Evolutionary conservation across 23 tunicate species (phyloP).

Genomic region (Halocynthia roretzi): DNA sequence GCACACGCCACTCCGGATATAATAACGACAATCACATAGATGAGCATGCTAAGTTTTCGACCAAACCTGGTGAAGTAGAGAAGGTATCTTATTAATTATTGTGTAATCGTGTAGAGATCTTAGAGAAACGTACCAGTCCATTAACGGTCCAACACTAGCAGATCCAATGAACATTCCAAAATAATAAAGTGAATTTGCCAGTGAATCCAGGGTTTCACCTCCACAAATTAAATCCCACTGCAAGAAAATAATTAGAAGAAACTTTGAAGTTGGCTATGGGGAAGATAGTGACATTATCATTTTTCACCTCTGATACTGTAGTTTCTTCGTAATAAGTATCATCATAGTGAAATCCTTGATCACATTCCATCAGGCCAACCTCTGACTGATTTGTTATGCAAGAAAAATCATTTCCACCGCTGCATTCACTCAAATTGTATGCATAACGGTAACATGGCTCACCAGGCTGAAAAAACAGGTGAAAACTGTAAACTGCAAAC

Average conservation of each 20-base stretch:
- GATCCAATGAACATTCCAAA: conserved; percentile 71
- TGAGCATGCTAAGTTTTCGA: conserved; percentile 42
- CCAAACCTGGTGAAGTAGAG: conserved; percentile 41
- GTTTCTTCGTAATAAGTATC: conserved; percentile 23
- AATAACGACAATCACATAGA: conserved; percentile 14
- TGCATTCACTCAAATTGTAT: conserved; percentile 41
- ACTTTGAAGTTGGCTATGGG: not conserved
- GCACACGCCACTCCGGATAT: conserved; percentile 21
- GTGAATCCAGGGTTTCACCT: conserved; percentile 40
- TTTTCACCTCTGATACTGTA: conserved; percentile 38
- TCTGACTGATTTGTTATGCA: conserved; percentile 18
- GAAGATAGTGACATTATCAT: not conserved
- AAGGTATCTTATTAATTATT: too few species aligned
- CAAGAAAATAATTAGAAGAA: not conserved
- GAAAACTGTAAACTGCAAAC: too few species aligned
- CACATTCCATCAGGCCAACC: conserved; percentile 21
- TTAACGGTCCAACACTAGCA: conserved; percentile 51
- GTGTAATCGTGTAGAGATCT: not conserved
- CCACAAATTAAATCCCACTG: conserved; percentile 70
- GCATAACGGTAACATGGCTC: conserved; percentile 29
- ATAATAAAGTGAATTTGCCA: conserved; percentile 66
- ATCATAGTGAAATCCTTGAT: conserved; percentile 54
- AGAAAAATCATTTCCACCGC: conserved; percentile 1
- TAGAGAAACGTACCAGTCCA: conserved; percentile 35
- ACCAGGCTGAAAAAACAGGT: conserved; percentile 19